A percentile compares a stretch with the other conserved stretches of the same genome.
phyloP scores from a whole-genome alignment of 2,888 invertebrate genomes.

The Troides oblongomaculatus region DNA sequence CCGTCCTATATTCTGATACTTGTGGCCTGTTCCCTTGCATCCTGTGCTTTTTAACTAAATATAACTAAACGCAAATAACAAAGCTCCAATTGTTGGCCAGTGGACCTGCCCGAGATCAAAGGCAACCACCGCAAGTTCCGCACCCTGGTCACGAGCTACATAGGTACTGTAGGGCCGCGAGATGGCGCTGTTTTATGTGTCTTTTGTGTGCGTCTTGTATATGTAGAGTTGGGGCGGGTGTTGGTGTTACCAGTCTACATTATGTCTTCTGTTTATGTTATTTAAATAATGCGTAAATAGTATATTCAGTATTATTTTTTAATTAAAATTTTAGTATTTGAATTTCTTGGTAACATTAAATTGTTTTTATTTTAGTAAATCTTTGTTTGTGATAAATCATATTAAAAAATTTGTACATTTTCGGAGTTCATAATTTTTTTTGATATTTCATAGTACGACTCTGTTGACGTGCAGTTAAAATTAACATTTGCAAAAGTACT shows the following conservation, averaged over 20 bases:
- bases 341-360: too few species aligned
- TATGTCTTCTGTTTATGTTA: not conserved
- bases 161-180: slow-evolving; percentile 87
- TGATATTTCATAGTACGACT: too few species aligned
- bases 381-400: too few species aligned
- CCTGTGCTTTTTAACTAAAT: slow-evolving; percentile 21
- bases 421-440: too few species aligned
- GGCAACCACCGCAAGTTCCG: slow-evolving; percentile 99
- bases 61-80: slow-evolving; percentile 27
- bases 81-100: slow-evolving; percentile 72
- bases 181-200: slow-evolving; percentile 30
- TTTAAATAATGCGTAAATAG: not conserved
- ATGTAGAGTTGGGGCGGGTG: slow-evolving; percentile 35
- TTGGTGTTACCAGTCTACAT: slow-evolving; percentile 35
- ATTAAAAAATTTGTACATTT: too few species aligned
- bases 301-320: not conserved
- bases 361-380: too few species aligned
- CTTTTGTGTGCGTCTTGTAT: slow-evolving; percentile 40
- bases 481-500: too few species aligned
- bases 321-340: not conserved
- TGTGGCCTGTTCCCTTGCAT: not conserved
- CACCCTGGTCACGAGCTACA: slow-evolving; percentile 99
- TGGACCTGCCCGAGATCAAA: slow-evolving; percentile 99
- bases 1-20: not conserved
- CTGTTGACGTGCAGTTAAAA: too few species aligned